phyloP scores from a whole-genome alignment of 92 coral and sea anemone species.

The Epizoanthus fatuus region DNA sequence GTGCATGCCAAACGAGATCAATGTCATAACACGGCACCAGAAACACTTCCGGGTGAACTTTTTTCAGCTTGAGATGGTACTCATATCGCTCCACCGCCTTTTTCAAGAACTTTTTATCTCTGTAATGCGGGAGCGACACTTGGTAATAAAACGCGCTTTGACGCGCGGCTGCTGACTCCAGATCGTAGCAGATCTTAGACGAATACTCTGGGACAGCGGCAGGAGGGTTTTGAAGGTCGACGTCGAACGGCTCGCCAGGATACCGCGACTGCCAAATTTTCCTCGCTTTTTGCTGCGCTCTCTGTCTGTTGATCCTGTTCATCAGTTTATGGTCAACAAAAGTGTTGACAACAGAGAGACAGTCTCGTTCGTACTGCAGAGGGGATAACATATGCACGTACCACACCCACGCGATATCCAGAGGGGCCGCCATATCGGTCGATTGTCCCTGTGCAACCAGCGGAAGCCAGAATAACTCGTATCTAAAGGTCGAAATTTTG shows the following conservation, averaged over 20 bases:
- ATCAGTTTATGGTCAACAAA: constrained; percentile 62
- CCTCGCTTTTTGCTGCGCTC: constrained; percentile 48
- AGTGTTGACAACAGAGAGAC: constrained; percentile 58
- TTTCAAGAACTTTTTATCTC: constrained; percentile 42
- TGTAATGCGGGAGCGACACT: constrained; percentile 64
- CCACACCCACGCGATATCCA: constrained; percentile 73
- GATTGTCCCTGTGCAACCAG: constrained; percentile 37
- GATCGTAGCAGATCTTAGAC: constrained; percentile 48
- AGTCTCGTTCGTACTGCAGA: constrained; percentile 67
- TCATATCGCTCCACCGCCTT: constrained; percentile 49
- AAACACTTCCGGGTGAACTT: constrained; percentile 35
- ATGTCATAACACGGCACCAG: constrained; percentile 71
- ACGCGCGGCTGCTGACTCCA: constrained; percentile 36
- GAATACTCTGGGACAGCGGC: constrained; percentile 4
- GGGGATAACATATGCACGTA: constrained; percentile 79
- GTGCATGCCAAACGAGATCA: constrained; percentile 76
- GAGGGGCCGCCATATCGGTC: constrained; percentile 62
- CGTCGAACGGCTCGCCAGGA: constrained; percentile 62
- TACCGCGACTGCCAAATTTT: constrained; percentile 58
- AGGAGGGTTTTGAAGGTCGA: constrained; percentile 54
- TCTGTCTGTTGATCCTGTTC: constrained; percentile 36
- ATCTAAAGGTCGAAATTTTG: constrained; percentile 11
- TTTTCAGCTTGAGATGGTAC: constrained; percentile 40
- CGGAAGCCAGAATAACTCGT: constrained; percentile 59
- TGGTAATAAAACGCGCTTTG: constrained; percentile 61